Conservation (phyloP, 2,797 vertebrate genomes). For the Muraenolepis orangiensis region DNA sequence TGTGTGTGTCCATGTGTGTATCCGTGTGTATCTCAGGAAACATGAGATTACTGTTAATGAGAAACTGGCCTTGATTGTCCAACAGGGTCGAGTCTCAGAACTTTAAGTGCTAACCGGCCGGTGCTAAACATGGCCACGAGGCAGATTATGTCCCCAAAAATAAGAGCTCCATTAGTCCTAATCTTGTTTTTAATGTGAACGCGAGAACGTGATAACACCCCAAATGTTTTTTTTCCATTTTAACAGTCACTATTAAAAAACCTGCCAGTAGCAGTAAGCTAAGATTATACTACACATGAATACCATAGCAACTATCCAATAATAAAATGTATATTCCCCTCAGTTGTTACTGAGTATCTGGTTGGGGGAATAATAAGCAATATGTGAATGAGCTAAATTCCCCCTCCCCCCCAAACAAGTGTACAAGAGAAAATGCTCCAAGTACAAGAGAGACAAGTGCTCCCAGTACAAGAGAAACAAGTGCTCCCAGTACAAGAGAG, state of each 20-base stretch:
- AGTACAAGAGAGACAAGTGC: too few relatives aligned
- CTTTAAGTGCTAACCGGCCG: background rate
- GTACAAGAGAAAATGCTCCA: too few relatives aligned
- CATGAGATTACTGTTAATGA: background rate
- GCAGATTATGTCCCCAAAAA: background rate
- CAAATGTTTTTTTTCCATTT: background rate
- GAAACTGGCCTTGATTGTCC: background rate
- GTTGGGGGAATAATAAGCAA: background rate
- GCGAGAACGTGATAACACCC: background rate
- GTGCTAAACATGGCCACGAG: background rate
- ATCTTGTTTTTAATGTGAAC: background rate
- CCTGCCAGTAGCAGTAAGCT: background rate
- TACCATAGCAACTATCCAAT: too few relatives aligned
- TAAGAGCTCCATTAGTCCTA: background rate
- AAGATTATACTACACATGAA: background rate
- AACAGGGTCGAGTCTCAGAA: background rate
- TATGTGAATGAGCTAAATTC: too few relatives aligned
- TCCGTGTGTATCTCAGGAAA: conserved; percentile 1
- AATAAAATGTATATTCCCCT: background rate
- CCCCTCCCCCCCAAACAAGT: too few relatives aligned
- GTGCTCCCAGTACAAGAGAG: too few relatives aligned
- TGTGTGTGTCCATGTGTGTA: background rate
- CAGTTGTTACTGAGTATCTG: background rate
- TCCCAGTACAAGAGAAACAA: too few relatives aligned
- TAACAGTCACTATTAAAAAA: background rate